These are phyloP conservation scores for Epiblema foenella DNA, from an alignment of 2,888 invertebrate genomes.

Conservation along the genomic window DNA sequence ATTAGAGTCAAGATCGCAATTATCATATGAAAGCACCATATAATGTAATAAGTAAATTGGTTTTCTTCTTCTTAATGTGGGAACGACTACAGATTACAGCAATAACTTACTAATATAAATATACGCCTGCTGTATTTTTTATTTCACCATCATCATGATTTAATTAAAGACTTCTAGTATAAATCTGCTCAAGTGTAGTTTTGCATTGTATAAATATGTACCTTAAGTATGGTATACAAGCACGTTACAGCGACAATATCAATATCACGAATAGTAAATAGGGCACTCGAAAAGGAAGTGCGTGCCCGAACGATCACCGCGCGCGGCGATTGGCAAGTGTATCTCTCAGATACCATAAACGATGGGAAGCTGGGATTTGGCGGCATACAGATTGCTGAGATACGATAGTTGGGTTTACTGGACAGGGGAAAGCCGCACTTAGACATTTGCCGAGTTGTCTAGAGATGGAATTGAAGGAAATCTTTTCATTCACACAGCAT, in stretches of 20 bases:
- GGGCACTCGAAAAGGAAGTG: constrained; percentile 32
- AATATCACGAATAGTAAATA: constrained; percentile 28
- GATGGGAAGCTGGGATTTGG: constrained; percentile 18
- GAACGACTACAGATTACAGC: no score
- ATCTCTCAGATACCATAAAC: constrained; percentile 23
- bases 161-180: no score
- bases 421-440: constrained; percentile 16
- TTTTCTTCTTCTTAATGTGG: no score
- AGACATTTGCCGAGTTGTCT: constrained; percentile 6
- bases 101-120: no score
- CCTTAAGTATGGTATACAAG: neutral
- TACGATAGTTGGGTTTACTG: constrained; percentile 3
- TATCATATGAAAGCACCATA: neutral
- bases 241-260: constrained; percentile 14
- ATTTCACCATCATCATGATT: neutral
- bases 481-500: neutral
- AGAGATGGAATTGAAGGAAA: neutral
- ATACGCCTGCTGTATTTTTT: neutral
- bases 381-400: constrained; percentile 16
- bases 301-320: constrained; percentile 24
- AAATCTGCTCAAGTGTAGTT: constrained; percentile 5
- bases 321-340: constrained; percentile 32
- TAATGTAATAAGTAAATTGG: no score
- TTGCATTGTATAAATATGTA: constrained; percentile 1
- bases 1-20: neutral